Conservation (phyloP, 2,888 invertebrate genomes). For the Catocala fraxini region DNA sequence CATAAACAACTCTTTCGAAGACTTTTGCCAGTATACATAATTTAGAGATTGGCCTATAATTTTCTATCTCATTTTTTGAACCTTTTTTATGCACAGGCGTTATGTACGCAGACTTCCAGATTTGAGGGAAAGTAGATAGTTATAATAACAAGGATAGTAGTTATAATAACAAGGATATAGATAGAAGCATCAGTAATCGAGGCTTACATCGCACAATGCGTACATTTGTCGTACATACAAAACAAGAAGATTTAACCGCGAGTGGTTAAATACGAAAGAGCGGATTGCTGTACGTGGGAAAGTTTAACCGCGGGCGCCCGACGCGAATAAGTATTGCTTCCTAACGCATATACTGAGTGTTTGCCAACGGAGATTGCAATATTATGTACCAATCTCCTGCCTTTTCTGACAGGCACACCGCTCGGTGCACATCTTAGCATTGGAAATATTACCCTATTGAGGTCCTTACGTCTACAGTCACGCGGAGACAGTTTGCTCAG, state of each 20-base stretch:
- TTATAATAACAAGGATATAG: neutral
- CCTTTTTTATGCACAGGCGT: no score
- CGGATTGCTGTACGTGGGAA: slow-evolving; percentile 75
- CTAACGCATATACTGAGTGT: slow-evolving; percentile 74
- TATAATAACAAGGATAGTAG: no score
- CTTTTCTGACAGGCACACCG: slow-evolving; percentile 67
- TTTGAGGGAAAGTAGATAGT: no score
- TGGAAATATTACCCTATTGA: slow-evolving; percentile 74
- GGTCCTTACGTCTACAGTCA: slow-evolving; percentile 59
- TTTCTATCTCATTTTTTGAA: no score
- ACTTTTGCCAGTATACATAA: no score
- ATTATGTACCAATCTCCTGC: slow-evolving; percentile 79
- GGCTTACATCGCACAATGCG: slow-evolving; percentile 29
- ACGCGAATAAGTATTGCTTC: slow-evolving; percentile 71
- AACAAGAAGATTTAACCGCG: slow-evolving; percentile 66
- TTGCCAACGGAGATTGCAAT: slow-evolving; percentile 82
- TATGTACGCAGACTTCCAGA: no score
- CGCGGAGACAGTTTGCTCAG: slow-evolving; percentile 37
- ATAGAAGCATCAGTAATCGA: slow-evolving; percentile 25
- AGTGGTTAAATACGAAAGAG: slow-evolving; percentile 81
- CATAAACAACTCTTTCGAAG: no score
- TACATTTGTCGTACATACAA: slow-evolving; percentile 30
- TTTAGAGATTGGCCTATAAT: no score
- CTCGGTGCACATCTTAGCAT: slow-evolving; percentile 62
- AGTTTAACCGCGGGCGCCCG: slow-evolving; percentile 76